These are phyloP conservation scores for Phaenicophaeus curvirostris DNA, from an alignment of 2,797 vertebrate genomes.

Conservation along the genomic window DNA sequence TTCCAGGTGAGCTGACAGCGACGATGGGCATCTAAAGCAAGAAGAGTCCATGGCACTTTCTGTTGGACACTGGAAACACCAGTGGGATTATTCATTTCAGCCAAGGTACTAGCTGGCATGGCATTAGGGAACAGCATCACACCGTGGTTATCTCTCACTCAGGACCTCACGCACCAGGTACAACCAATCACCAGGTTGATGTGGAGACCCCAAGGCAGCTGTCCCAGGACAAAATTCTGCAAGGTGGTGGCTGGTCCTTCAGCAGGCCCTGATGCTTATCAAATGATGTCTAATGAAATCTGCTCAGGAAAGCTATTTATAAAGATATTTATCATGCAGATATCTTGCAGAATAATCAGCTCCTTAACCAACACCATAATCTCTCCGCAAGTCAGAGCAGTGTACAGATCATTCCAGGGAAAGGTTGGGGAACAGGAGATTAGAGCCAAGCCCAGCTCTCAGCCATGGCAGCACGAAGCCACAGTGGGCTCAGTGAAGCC, in stretches of 20 bases:
- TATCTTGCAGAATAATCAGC: not conserved
- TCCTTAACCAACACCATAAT: not conserved
- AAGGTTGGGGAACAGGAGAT: not conserved
- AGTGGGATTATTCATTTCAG: accelerated
- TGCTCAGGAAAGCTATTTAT: not conserved
- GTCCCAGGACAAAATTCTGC: accelerated
- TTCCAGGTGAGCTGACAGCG: accelerated
- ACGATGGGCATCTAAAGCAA: not conserved
- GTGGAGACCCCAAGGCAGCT: not conserved
- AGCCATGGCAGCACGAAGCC: not conserved
- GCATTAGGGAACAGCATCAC: not conserved
- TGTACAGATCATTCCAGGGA: not conserved
- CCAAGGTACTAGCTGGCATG: accelerated
- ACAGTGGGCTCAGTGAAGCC: not conserved
- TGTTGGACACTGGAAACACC: not conserved
- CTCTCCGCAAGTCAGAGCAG: constrained; percentile 16
- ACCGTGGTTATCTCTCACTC: not conserved
- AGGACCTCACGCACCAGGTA: accelerated
- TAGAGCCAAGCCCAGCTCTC: constrained; percentile 4
- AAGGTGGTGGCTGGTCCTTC: not conserved
- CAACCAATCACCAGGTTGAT: accelerated
- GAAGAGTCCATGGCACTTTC: accelerated
- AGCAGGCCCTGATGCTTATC: not conserved
- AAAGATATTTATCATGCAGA: constrained; percentile 1
- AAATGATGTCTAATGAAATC: not conserved